A percentile compares a stretch with the other conserved stretches of the same genome.
These are phyloP conservation scores for Numenius arquata DNA, from an alignment of 2,113 vertebrate genomes.

Conservation along the genomic window DNA sequence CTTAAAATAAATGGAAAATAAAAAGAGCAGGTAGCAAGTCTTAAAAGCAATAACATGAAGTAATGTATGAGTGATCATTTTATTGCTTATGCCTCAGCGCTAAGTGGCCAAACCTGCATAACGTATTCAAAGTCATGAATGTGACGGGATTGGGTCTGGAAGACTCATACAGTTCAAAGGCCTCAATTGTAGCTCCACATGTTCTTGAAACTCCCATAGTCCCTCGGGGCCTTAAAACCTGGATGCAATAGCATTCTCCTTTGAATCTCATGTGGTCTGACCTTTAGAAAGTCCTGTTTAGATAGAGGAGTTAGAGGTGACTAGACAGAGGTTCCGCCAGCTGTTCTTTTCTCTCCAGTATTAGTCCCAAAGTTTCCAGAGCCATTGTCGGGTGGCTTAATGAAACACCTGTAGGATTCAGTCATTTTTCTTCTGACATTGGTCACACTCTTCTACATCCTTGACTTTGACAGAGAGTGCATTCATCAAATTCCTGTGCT, in stretches of 20 bases:
- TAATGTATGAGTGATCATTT: not conserved
- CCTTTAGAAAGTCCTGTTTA: not conserved
- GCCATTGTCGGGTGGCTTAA: not conserved
- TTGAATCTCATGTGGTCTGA: not conserved
- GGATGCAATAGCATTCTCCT: not conserved
- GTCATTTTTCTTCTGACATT: not conserved
- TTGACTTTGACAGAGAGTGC: not conserved
- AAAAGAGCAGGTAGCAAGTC: slow-evolving; percentile 1
- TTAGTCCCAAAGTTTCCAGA: not conserved
- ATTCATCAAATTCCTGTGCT: not conserved
- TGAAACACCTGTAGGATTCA: not conserved
- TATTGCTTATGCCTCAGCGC: not conserved
- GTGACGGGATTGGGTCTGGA: not conserved
- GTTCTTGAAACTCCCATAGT: slow-evolving; percentile 1
- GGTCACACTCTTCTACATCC: not conserved
- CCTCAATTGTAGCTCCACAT: not conserved
- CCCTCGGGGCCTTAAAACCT: slow-evolving; percentile 41
- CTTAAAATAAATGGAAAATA: slow-evolving; percentile 22
- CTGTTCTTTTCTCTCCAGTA: not conserved
- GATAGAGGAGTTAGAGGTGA: not conserved
- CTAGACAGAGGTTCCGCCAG: not conserved
- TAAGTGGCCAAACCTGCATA: slow-evolving; percentile 45
- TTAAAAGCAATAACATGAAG: not conserved
- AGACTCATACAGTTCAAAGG: slow-evolving; percentile 3
- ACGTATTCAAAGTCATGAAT: not conserved